Base-by-base conservation (phyloP, 1,140 invertebrate species). In the Solenopsis fugax region DNA sequence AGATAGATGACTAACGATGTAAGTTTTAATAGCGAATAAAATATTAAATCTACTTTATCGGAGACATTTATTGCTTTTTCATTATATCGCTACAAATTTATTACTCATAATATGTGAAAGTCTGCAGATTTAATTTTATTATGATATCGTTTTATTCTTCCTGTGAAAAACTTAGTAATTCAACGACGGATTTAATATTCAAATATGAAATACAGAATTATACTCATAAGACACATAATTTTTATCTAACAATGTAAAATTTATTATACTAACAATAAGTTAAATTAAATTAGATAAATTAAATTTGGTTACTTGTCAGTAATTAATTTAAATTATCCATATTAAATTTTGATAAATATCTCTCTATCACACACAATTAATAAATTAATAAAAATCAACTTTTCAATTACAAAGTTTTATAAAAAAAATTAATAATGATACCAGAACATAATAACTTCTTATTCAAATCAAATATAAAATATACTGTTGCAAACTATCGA, bases 1-100 rank as follows among this genome's bases (percentile, higher is more conserved):
- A 52, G 4, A n/a, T 37, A 50, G 10, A 5, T 56, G n/a, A 41
- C 41, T 6, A 67, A 21, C 0, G 45, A 18, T 67, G 12, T 80
- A 37, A 52, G 54, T 21, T 67, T 67, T 18, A 81, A 80, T 80
- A 80, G 21, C 21, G 4, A 64, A 78, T 50, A n/a, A 78, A 60
- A 78, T 65, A 41, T 16, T 37, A 45, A 58, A 16, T 34, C 3
- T 37, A 52, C 10, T 69, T 80, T 80, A 69, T 62, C 0, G 7
- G n/a, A 50, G 34, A 13, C 18, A 12, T 65, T 6, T 41, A 29
- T 65, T 34, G 34, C 50, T 29, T 2, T 5, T 50, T 29, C 24
- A 52, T 7, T 62, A 65, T 37, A 52, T 54, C 41, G 10, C 65
- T 78, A 13, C 4, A 12, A 78, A 64, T 78, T 78, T 18, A 78